Conservation (phyloP, 1,140 invertebrate species). For the Campoletis sonorensis region DNA sequence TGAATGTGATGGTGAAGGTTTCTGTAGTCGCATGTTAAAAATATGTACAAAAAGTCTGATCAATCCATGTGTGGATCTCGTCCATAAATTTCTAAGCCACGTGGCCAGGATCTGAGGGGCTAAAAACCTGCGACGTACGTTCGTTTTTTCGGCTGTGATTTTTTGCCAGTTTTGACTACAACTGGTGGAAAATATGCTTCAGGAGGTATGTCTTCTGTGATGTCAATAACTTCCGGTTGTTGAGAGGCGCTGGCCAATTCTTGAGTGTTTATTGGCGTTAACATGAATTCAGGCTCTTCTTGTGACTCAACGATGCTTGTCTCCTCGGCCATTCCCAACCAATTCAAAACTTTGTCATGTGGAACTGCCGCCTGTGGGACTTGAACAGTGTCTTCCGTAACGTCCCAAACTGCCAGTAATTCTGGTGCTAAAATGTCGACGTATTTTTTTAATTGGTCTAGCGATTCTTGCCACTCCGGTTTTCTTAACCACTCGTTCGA, state of each 20-base stretch:
- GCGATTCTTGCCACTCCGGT: conserved; percentile 65
- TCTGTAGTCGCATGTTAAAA: conserved; percentile 42
- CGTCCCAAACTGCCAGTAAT: conserved; percentile 69
- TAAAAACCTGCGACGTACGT: conserved; percentile 56
- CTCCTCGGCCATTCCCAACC: conserved; percentile 58
- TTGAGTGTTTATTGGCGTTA: conserved; percentile 61
- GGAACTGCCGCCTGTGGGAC: conserved; percentile 55
- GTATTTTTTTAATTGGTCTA: conserved; percentile 65
- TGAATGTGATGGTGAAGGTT: too few relatives aligned
- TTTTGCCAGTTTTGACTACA: conserved; percentile 50
- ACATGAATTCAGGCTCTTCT: conserved; percentile 45
- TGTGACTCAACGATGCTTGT: conserved; percentile 46
- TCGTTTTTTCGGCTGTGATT: conserved; percentile 49
- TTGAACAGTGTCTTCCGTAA: conserved; percentile 59
- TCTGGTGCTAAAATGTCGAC: conserved; percentile 70
- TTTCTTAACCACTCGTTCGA: not conserved
- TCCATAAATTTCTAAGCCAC: not conserved
- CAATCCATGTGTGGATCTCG: not conserved
- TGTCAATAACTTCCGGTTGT: conserved; percentile 47
- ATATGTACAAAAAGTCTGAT: conserved; percentile 31
- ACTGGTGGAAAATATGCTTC: conserved; percentile 58
- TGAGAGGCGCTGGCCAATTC: conserved; percentile 69
- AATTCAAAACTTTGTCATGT: conserved; percentile 70
- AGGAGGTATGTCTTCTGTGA: conserved; percentile 45
- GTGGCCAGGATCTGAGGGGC: not conserved